Evolutionary conservation across 2,888 invertebrate genomes (phyloP).

Genomic region (Bombylius major): DNA sequence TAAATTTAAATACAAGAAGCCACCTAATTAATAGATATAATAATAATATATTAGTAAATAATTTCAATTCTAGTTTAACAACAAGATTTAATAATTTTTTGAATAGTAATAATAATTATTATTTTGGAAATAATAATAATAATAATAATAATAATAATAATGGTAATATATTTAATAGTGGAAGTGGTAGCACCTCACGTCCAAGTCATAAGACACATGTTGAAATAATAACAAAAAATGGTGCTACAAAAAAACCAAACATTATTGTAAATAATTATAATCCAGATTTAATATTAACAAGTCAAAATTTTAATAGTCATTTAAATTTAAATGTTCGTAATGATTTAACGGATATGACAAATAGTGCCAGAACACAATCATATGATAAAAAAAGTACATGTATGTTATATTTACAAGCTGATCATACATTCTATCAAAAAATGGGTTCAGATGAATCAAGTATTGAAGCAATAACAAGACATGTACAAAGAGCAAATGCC

Average conservation of each 20-base stretch:
- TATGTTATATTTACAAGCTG: slow-evolving; percentile 89
- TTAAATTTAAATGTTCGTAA: slow-evolving; percentile 15
- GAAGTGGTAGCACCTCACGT: slow-evolving; percentile 30
- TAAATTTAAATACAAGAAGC: slow-evolving; percentile 12
- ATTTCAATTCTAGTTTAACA: slow-evolving; percentile 12
- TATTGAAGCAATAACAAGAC: slow-evolving; percentile 88
- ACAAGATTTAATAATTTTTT: slow-evolving; percentile 12
- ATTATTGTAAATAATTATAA: slow-evolving; percentile 48
- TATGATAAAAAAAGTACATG: slow-evolving; percentile 81
- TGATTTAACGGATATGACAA: slow-evolving; percentile 16
- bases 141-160: slow-evolving; percentile 11
- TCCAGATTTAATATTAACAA: slow-evolving; percentile 31
- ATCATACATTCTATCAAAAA: slow-evolving; percentile 90
- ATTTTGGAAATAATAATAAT: slow-evolving; percentile 4
- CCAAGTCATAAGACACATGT: slow-evolving; percentile 56
- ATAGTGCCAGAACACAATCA: slow-evolving; percentile 28
- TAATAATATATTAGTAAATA: slow-evolving; percentile 14
- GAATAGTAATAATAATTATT: slow-evolving; percentile 7
- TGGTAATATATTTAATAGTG: slow-evolving; percentile 18
- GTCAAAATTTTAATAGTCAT: slow-evolving; percentile 15
- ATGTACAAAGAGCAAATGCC: slow-evolving; percentile 85
- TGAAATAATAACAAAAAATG: slow-evolving; percentile 52
- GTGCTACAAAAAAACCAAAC: slow-evolving; percentile 49
- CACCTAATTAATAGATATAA: slow-evolving; percentile 9
- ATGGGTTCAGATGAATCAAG: slow-evolving; percentile 90